Conservation (phyloP, 2,888 invertebrate genomes). For the Archips xylosteana region DNA sequence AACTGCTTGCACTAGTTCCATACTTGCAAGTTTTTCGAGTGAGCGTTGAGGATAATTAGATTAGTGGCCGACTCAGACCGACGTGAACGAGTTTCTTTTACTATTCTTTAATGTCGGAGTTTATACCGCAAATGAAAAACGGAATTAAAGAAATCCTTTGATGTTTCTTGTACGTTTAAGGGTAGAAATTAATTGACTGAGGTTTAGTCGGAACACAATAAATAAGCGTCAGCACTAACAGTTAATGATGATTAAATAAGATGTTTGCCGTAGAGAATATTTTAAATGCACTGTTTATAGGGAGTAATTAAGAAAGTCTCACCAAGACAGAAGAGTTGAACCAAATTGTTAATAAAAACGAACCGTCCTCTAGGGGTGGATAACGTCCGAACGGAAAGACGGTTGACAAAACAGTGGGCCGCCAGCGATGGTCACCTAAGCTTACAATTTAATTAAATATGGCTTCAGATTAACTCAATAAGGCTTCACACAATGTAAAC, state of each 20-base stretch:
- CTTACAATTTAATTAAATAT: conserved; percentile 84
- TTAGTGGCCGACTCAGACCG: conserved; percentile 65
- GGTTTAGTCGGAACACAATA: not conserved
- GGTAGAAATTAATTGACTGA: not conserved
- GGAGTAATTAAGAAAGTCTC: not conserved
- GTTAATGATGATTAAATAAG: not conserved
- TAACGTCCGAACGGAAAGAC: conserved; percentile 63
- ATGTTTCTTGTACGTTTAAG: conserved; percentile 3
- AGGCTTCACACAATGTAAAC: conserved; percentile 75
- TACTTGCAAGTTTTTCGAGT: conserved; percentile 71
- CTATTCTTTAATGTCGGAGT: conserved; percentile 51
- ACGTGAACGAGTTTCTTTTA: conserved; percentile 46
- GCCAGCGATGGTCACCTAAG: conserved; percentile 64
- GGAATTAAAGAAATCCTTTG: conserved; percentile 47
- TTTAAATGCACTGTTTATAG: conserved; percentile 1
- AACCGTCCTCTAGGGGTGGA: conserved; percentile 45
- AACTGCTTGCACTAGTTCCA: conserved; percentile 63
- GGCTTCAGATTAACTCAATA: conserved; percentile 82
- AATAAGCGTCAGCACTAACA: not conserved
- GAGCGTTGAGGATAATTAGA: conserved; percentile 74
- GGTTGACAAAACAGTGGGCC: conserved; percentile 69
- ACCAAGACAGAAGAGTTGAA: conserved; percentile 11
- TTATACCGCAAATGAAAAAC: conserved; percentile 47
- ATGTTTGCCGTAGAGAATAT: not conserved
- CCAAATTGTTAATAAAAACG: conserved; percentile 45